These are phyloP conservation scores for Drosophila miranda DNA, from an alignment of 1,140 invertebrate species.

Conservation along the genomic window DNA sequence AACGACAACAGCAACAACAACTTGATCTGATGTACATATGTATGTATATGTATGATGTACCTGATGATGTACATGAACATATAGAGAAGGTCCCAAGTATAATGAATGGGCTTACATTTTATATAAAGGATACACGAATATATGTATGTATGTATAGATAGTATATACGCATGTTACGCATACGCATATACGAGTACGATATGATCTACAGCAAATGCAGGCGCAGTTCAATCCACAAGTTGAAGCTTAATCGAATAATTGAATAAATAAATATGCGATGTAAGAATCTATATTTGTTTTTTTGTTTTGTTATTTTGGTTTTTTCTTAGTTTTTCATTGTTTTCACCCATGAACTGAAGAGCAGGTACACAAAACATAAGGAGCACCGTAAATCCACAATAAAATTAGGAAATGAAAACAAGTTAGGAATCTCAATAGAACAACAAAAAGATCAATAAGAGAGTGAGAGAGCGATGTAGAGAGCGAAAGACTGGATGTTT, in stretches of 20 bases:
- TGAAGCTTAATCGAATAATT: slow-evolving; percentile 26
- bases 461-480: background rate
- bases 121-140: background rate
- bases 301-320: background rate
- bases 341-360: slow-evolving; percentile 33
- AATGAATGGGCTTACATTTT: background rate
- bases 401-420: slow-evolving; percentile 17
- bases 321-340: slow-evolving; percentile 22
- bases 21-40: background rate
- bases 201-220: slow-evolving; percentile 31
- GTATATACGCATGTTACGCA: slow-evolving; percentile 3
- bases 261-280: slow-evolving; percentile 17
- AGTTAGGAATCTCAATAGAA: slow-evolving; percentile 32
- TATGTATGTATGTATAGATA: slow-evolving; percentile 5
- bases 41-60: slow-evolving; percentile 1
- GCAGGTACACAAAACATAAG: slow-evolving; percentile 38
- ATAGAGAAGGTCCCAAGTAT: no score
- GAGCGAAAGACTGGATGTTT: background rate
- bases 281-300: slow-evolving; percentile 10
- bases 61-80: background rate
- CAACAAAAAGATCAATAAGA: slow-evolving; percentile 13
- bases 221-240: slow-evolving; percentile 31
- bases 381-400: slow-evolving; percentile 12
- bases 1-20: background rate
- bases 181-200: slow-evolving; percentile 35